Conservation (phyloP, 2,113 vertebrate genomes). For the Piprites chloris region DNA sequence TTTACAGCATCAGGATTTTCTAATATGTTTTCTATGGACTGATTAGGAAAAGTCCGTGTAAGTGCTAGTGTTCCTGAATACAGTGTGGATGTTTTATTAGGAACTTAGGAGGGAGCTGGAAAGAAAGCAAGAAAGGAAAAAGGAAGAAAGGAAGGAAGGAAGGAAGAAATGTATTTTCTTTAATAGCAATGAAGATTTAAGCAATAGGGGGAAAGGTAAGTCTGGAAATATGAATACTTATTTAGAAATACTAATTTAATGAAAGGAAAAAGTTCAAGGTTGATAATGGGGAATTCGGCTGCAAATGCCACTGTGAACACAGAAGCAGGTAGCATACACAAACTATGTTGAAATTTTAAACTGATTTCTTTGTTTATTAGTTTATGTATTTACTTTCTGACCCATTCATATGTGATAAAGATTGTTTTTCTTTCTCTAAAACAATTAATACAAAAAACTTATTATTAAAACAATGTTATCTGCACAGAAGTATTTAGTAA, state of each 20-base stretch:
- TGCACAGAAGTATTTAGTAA: not conserved
- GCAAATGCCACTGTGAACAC: not conserved
- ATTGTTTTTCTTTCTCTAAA: not conserved
- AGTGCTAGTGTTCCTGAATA: not conserved
- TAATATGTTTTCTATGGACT: not conserved
- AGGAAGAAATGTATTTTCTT: not conserved
- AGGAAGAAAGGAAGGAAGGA: not conserved
- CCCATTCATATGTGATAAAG: not conserved
- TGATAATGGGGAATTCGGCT: not conserved
- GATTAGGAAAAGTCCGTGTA: not conserved
- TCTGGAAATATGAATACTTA: not conserved
- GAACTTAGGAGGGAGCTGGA: not conserved
- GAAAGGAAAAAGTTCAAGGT: not conserved
- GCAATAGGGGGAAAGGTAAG: not conserved
- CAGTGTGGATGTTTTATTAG: not conserved
- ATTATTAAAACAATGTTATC: not conserved
- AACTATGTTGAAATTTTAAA: not conserved
- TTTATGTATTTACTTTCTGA: not conserved
- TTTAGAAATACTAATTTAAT: not conserved
- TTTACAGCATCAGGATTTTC: not conserved
- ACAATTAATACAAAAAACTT: not conserved
- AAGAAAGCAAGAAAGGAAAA: too few species aligned
- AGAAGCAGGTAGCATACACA: not conserved
- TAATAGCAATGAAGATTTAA: not conserved
- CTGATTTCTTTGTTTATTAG: not conserved